Base-by-base conservation (phyloP, 2,888 invertebrate species). In the Agonopterix arenella region DNA sequence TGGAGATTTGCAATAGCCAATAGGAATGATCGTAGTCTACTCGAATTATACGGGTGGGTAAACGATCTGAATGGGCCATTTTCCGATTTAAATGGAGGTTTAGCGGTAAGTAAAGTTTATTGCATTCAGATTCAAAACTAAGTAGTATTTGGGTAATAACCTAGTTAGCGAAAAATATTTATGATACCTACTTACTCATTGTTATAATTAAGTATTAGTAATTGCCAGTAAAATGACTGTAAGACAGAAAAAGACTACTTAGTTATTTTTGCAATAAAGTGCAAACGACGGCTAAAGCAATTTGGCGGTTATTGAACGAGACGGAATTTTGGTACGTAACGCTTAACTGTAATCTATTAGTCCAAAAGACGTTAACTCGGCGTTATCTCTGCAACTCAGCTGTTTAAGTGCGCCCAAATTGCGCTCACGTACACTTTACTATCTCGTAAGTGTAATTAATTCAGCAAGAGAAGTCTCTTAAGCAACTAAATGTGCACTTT, bases 381-480 rank as follows among this genome's bases (percentile, higher is more conserved):
- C 56, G 64, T 63, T 66, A 67, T 61, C 61, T 55, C 55, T 53
- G 58, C 52, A 56, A 50, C 54, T 57, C 40, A 40, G 10, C 40
- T 49, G 28, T 28, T 52, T 59, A 54, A 62, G 54, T 56, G 56
- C 50, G 56, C 54, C 54, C 44, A 64, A 70, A 72, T 68, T 67
- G 60, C 62, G 55, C 54, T 61, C 66, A 69, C 62, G 65, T 70
- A 61, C 57, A 54, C 58, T 61, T 61, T 54, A 67, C 58, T 65
- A 63, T 64, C 66, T 66, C 53, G 56, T 51, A 54, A 60, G 58
- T 58, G 63, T 65, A 68, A 73, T 69, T 70, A 70, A 68, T 70
- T 68, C 58, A 51, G 58, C 53, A 46, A 49, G 51, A 38, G 44
- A 43, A 51, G 58, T 43, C 51, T 52, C 47, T 55, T 46, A 47